Base-by-base conservation (phyloP, 2,113 vertebrate species). In the Colinus virginianus region DNA sequence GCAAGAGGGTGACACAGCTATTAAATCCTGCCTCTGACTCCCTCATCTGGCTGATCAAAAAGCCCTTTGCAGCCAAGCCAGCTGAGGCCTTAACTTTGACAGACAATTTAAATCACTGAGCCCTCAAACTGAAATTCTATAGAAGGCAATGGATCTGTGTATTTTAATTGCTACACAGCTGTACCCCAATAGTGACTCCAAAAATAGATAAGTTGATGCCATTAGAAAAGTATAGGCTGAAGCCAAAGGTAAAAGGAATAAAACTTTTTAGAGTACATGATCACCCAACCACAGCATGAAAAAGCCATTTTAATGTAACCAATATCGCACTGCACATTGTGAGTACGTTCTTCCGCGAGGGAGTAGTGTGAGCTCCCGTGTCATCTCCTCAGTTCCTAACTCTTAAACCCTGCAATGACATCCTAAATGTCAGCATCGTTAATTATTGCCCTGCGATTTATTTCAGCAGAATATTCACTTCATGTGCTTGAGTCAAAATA, bases 401-500 rank as follows among this genome's bases (percentile, higher is more conserved):
- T 69, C 74, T 76, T 66, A 72, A 80, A 75, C 55, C 23, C 42
- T 53, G 61, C 51, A 90, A 75, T 69, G 85, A 90, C 72, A 93
- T 69, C 63, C 49, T 86, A 96, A 94, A 96, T 94, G 92, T 91
- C 91, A 95, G 82, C 66, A 58, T 49, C 88, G 40, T 88, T 97
- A 90, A 95, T 91, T 95, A 88, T 86, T 94, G 75, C 49, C 69
- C 85, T 78, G 53, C 55, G 72, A 86, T 32, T 66, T 53, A 79
- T 91, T 94, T 91, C 67, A 96, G 71, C 28, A 77, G 77, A 86
- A 77, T 79, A 67, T 56, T 88, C 85, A 62, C 42, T 86, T 78
- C 64, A 64, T 64, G 69, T 53, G 20, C 36, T 78, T 68, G 48
- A 86, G 58, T 90, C 46, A 68, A 81, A 87, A 90, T 67, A 53